phyloP scores from a whole-genome alignment of 2,797 vertebrate species.

The Cercopithecus diana region DNA sequence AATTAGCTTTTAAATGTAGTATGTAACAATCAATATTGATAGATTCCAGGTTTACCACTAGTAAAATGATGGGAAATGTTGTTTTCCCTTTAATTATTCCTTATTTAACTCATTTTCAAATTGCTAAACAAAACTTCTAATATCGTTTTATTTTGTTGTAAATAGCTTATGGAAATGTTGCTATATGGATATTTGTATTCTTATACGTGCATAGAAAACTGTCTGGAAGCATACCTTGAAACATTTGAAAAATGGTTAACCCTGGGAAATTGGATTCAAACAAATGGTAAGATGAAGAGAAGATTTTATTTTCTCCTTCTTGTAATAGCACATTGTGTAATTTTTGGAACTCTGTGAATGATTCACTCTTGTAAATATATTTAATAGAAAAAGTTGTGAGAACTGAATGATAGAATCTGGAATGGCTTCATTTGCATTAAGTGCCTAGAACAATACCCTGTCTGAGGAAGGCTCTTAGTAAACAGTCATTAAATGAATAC shows the following conservation, averaged over 20 bases:
- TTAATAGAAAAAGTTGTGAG: conserved; percentile 60
- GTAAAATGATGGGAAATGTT: not conserved
- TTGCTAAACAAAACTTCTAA: not conserved
- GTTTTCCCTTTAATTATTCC: conserved; percentile 7
- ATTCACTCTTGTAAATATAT: conserved; percentile 61
- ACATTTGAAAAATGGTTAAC: conserved; percentile 34
- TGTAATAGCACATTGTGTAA: conserved; percentile 32
- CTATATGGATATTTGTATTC: not conserved
- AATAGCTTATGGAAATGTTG: not conserved
- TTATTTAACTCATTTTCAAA: conserved; percentile 12
- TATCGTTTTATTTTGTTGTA: not conserved
- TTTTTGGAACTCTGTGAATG: conserved; percentile 54
- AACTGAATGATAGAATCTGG: conserved; percentile 42
- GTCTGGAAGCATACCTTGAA: not conserved
- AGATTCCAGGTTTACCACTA: not conserved
- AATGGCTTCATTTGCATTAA: conserved; percentile 62
- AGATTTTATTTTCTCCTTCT: conserved; percentile 29
- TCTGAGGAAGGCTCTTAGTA: not conserved
- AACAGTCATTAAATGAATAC: conserved; percentile 60
- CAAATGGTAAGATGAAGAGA: conserved; percentile 15
- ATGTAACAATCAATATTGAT: not conserved
- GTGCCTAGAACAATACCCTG: conserved; percentile 54
- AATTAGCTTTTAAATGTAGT: conserved; percentile 36
- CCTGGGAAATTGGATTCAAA: not conserved
- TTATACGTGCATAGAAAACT: not conserved